Evolutionary conservation across 2,797 vertebrate genomes (phyloP).

Genomic region (Champsocephalus gunnari): DNA sequence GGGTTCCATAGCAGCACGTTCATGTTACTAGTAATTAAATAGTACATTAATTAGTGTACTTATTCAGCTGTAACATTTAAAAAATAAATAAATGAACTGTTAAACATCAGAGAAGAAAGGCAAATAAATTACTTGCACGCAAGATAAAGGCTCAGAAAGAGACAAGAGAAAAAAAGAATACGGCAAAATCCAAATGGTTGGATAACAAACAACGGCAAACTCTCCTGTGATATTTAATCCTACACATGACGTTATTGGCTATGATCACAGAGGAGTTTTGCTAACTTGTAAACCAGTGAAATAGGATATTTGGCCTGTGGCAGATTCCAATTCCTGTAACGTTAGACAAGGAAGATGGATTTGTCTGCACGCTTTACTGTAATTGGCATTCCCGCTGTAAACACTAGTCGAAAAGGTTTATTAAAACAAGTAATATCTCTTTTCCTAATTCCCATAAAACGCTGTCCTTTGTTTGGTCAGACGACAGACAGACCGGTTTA

Average conservation of each 20-base stretch:
- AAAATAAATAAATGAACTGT: background rate
- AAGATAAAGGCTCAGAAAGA: constrained; percentile 19
- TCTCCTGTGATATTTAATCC: constrained; percentile 29
- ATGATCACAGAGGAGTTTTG: constrained; percentile 33
- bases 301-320: constrained; percentile 47
- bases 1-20: background rate
- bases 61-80: background rate
- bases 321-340: constrained; percentile 46
- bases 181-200: background rate
- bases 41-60: constrained; percentile 7
- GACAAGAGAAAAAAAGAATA: constrained; percentile 2
- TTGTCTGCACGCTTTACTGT: constrained; percentile 24
- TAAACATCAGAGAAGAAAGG: background rate
- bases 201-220: constrained; percentile 31
- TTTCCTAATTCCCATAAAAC: background rate
- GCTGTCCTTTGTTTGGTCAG: background rate
- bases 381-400: constrained; percentile 21
- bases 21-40: background rate
- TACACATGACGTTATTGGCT: constrained; percentile 5
- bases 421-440: constrained; percentile 4
- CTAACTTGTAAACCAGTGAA: constrained; percentile 46
- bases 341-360: constrained; percentile 23
- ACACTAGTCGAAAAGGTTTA: constrained; percentile 15
- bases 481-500: background rate
- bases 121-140: constrained; percentile 3